Percentiles rank a stretch among this genome's conserved stretches.
phyloP scores from a whole-genome alignment of 2,113 vertebrate species.

The Mus spicilegus region DNA sequence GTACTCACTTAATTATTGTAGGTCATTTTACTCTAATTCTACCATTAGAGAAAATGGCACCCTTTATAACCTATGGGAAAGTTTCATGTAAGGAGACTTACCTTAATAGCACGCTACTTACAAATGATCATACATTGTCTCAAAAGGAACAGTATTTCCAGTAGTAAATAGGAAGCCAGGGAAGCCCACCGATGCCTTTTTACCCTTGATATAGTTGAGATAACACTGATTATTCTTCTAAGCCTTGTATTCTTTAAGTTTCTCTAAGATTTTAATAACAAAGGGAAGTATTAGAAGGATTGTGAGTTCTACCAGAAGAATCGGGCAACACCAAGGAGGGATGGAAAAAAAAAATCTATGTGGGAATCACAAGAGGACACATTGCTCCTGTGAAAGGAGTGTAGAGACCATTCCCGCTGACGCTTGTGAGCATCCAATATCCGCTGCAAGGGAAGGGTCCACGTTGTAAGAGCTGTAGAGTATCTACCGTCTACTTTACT shows the following conservation, averaged over 20 bases:
- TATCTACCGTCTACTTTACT: neutral
- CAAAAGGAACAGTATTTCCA: neutral
- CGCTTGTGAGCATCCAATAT: neutral
- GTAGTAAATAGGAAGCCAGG: neutral
- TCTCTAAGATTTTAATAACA: neutral
- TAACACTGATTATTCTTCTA: neutral
- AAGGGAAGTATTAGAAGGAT: neutral
- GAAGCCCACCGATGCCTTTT: neutral
- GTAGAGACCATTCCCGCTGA: neutral
- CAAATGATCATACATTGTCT: neutral
- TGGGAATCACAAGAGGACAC: neutral
- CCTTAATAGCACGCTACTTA: neutral
- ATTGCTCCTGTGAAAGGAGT: neutral
- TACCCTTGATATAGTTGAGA: neutral
- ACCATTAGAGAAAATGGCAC: neutral
- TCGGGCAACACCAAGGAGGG: neutral
- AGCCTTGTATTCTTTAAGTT: neutral
- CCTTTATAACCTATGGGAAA: neutral
- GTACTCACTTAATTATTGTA: neutral
- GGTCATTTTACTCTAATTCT: neutral
- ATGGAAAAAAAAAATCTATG: neutral
- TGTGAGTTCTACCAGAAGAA: neutral
- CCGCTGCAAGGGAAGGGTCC: neutral
- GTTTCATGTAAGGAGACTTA: constrained; percentile 3
- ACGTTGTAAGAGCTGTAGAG: neutral